A percentile compares a stretch with the other conserved stretches of the same genome.
Conservation (phyloP, 2,888 invertebrate species). For the Zonitis immaculata region DNA sequence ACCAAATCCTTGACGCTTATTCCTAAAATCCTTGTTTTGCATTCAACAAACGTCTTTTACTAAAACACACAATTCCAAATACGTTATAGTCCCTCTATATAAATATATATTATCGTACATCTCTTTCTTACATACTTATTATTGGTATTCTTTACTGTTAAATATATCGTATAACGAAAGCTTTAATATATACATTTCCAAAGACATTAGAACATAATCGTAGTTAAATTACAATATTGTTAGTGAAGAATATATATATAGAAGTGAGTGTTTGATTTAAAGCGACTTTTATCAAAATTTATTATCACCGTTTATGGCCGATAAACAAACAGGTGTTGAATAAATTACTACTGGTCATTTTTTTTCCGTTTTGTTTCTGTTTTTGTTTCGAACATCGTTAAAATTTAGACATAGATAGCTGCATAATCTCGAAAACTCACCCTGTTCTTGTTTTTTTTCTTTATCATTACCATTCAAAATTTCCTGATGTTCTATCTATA, state of each 20-base stretch:
- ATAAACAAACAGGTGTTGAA: constrained; percentile 18
- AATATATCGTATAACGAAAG: too few relatives aligned
- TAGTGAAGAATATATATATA: too few relatives aligned
- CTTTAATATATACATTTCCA: constrained; percentile 18
- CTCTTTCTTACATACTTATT: neutral
- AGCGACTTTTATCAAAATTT: too few relatives aligned
- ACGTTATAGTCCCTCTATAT: too few relatives aligned
- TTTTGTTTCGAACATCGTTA: too few relatives aligned
- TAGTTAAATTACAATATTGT: constrained; percentile 14
- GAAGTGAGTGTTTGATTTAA: constrained; percentile 18
- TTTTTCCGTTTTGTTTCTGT: too few relatives aligned
- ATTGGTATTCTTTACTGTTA: constrained; percentile 1
- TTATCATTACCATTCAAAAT: neutral
- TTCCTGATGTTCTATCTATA: constrained; percentile 10
- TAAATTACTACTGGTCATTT: constrained; percentile 15
- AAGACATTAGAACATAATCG: constrained; percentile 23
- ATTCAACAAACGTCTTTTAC: constrained; percentile 43
- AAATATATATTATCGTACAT: too few relatives aligned
- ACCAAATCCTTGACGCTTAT: constrained; percentile 44
- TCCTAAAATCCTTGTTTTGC: constrained; percentile 45
- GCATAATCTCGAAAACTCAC: too few relatives aligned
- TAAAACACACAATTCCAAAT: too few relatives aligned
- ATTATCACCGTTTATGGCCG: constrained; percentile 12
- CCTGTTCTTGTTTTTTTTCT: neutral
- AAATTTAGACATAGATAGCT: too few relatives aligned